Evolutionary conservation across 1,140 invertebrate species (phyloP), one percentile per base, ranked within the genome.

Genomic region (Drosophila seguyi): DNA sequence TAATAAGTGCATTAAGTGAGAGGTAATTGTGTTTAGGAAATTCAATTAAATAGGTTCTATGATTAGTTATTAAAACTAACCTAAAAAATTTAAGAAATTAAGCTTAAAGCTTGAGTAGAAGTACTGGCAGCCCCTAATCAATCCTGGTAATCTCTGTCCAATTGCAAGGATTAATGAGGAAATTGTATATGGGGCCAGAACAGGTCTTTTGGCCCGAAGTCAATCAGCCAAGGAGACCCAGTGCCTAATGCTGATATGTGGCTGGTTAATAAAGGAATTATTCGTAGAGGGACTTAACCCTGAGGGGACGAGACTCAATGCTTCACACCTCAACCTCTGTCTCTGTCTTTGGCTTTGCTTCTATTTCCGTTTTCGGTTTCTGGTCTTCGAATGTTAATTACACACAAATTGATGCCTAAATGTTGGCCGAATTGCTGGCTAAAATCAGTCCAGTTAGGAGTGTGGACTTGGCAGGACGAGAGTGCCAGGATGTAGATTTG

Each of bases 331-430:
- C 36, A 31, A 10, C 11, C 6, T 14, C 25, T 11, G 18, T 8
- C 18, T 22, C 34, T 36, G 18, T 22, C 2, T 36, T 7, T 10
- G 7, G 36, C 4, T 52, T 18, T 14, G 18, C 36, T 52, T 22
- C 50, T 22, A 20, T 36, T 20, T 20, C n/a, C 18, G 5, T 13
- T 34, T 34, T 55, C 20, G 18, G 31, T 36, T 53, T 16, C 52
- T 25, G 20, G 5, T 8, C 34, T 25, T 39, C 42, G 27, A 47
- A 34, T 27, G 34, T 50, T 72, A 72, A 72, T 72, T 72, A 58
- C 52, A 72, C 53, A 34, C 68, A 72, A 72, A 72, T 72, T 69
- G 50, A 48, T 22, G 68, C 22, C 42, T 34, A 48, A 72, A 59
- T 72, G 38, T 59, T 59, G 44, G 69, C 29, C 20, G 14, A 41